These are phyloP conservation scores for Myzus persicae DNA, from an alignment of 1,140 invertebrate species.

Conservation along the genomic window DNA sequence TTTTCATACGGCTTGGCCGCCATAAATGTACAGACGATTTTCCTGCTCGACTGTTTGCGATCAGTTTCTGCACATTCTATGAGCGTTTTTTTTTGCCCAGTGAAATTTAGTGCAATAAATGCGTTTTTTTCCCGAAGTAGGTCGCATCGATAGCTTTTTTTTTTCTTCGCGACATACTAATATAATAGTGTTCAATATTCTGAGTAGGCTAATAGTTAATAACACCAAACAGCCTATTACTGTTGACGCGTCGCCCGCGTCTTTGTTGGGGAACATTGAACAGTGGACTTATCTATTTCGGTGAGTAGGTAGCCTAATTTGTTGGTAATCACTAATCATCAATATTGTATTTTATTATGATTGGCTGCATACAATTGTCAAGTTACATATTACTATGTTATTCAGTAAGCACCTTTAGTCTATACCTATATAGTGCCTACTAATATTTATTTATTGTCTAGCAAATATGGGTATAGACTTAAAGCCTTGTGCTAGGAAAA, in stretches of 20 bases:
- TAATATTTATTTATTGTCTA: not conserved
- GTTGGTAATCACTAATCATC: not conserved
- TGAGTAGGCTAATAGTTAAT: not conserved
- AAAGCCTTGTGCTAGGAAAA: not conserved
- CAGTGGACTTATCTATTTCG: not conserved
- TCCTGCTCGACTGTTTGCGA: not conserved
- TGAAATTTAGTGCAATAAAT: conserved; percentile 58
- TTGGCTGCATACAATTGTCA: not conserved
- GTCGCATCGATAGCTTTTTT: conserved; percentile 47
- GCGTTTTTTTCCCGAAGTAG: conserved; percentile 52
- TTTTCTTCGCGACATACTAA: conserved; percentile 20
- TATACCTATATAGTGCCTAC: too few species aligned
- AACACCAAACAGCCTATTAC: not conserved
- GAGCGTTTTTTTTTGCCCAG: conserved; percentile 4
- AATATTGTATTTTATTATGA: not conserved
- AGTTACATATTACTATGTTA: not conserved
- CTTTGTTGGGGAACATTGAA: not conserved
- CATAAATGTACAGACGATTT: not conserved
- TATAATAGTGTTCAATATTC: conserved; percentile 1
- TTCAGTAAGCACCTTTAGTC: not conserved
- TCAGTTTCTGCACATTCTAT: not conserved
- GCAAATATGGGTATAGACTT: not conserved
- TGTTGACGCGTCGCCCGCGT: not conserved
- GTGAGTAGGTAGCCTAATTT: conserved; percentile 16
- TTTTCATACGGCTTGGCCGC: not conserved